Evolutionary conservation across 2,888 invertebrate species (phyloP), one percentile per base, ranked within the genome.

Genomic region (Tryphoninae sp.): DNA sequence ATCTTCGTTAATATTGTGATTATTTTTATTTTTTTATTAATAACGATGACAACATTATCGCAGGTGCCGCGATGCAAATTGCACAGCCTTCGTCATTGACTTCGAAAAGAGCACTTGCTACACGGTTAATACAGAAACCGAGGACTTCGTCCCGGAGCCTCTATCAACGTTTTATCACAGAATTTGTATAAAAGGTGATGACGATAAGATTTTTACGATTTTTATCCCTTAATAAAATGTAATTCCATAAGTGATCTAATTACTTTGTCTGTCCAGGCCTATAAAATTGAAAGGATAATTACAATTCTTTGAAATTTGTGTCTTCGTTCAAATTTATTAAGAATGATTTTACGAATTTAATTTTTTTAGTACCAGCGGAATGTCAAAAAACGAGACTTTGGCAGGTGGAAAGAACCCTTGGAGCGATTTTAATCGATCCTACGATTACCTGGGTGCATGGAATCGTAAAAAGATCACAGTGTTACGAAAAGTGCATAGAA

Each of bases 371-470:
- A 86, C 93, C 94, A 61, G 86, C 88, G 33, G 89, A 86, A 59
- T 96, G 96, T 89, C 92, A 93, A 11, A 73, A 76, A 67, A 91
- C 92, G 8, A 94, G 95, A 78, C 94, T 95, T 86, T 97, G 97
- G 97, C 93, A 95, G 40, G 93, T 96, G 69, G 97, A 97, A 88
- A 94, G 95, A 86, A 95, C 95, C 71, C 95, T 96, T 9, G 96
- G 97, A 11, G 95, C 95, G 86, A 94, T 95, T 85, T 92, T 97
- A 85, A 94, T 96, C 75, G 95, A 96, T 13, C 95, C 95, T 85
- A 94, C 94, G 82, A 93, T 94, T 71, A 93, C 94, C 84, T 94
- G 94, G 86, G 92, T 96, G 78, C 90, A 95, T 1, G 92, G 93
- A 51, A 93, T 95, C 85, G 92, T 94, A 80, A 95, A 95, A 45